Evolutionary conservation across 2,797 vertebrate species (phyloP), one percentile per base, ranked within the genome.

Genomic region (Molossus molossus): DNA sequence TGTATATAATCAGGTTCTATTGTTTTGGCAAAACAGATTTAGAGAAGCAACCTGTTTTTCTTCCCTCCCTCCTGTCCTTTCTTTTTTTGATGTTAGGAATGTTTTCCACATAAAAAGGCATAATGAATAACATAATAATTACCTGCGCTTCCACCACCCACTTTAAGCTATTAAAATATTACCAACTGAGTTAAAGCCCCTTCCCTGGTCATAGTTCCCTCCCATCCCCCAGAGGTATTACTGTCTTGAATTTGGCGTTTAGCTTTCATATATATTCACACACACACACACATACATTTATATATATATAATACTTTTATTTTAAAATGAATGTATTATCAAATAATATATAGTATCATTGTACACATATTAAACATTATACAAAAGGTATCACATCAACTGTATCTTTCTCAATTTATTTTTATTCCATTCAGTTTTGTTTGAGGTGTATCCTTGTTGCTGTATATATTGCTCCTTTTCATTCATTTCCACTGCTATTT

Each of bases 41-140:
- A 60, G 50, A 82, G 29, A 85, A 95, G 69, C 53, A 55, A 7
- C 29, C 12, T 92, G 40, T 62, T 64, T 81, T 95, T 76, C 33
- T 65, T 64, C 6, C 50, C 2, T 81, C 6, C 10, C 27, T 69
- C 9, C n/a, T 5, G 12, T 25, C 1, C 27, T 73, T 72, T 89
- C 14, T 81, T 45, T 62, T 62, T 84, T 64, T 91, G 60, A 87
- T 85, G 25, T 84, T 86, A 72, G 70, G 40, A 84, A 57, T 94
- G 60, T 77, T 85, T 96, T 88, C 60, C 40, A 50, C 29, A 13
- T 53, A 85, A 55, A 92, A 57, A 64, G n/a, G 7, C 48, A 48
- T 40, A n/a, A n/a, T 37, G 58, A 64, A 70, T 40, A 87, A 70
- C 21, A 10, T 58, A 10, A 58, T 92, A 87, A 72, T 80, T 67